phyloP scores from a whole-genome alignment of 2,888 invertebrate genomes.

The Oscheius onirici region DNA sequence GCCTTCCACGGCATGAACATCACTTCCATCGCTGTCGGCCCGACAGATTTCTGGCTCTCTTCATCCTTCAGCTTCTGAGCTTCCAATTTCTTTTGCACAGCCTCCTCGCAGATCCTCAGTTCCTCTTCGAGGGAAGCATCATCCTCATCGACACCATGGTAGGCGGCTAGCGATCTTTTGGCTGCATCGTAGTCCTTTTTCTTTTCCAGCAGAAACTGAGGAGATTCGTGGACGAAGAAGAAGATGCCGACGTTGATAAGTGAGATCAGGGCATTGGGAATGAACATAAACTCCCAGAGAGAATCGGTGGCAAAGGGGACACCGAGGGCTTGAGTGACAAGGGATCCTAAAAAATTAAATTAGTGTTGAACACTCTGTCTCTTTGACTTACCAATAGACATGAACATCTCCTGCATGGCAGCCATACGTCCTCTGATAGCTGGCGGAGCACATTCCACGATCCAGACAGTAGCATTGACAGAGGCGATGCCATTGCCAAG shows the following conservation, averaged over 20 bases:
- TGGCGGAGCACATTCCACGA: constrained; percentile 58
- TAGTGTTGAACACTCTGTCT: not conserved
- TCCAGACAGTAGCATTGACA: constrained; percentile 62
- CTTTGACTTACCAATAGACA: constrained; percentile 48
- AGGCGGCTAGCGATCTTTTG: constrained; percentile 37
- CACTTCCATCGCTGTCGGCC: constrained; percentile 31
- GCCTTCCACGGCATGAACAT: constrained; percentile 46
- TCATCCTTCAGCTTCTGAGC: constrained; percentile 13
- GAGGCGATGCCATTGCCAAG: constrained; percentile 59
- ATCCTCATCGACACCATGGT: constrained; percentile 44
- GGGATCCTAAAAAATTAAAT: constrained; percentile 36
- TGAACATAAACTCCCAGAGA: constrained; percentile 45
- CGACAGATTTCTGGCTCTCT: not conserved
- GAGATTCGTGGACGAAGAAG: constrained; percentile 40
- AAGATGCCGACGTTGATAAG: constrained; percentile 36
- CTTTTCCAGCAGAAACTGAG: constrained; percentile 41
- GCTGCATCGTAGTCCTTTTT: constrained; percentile 38
- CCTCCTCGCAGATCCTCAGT: constrained; percentile 33
- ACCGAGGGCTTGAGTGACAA: constrained; percentile 46
- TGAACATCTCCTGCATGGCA: constrained; percentile 61
- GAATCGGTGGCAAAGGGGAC: constrained; percentile 42
- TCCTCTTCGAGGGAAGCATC: constrained; percentile 38
- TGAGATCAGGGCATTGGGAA: constrained; percentile 37
- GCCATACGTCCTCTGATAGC: constrained; percentile 56
- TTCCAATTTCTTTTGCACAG: constrained; percentile 34